Conservation (phyloP, 1,140 invertebrate genomes). For the Brachionus rubens region DNA sequence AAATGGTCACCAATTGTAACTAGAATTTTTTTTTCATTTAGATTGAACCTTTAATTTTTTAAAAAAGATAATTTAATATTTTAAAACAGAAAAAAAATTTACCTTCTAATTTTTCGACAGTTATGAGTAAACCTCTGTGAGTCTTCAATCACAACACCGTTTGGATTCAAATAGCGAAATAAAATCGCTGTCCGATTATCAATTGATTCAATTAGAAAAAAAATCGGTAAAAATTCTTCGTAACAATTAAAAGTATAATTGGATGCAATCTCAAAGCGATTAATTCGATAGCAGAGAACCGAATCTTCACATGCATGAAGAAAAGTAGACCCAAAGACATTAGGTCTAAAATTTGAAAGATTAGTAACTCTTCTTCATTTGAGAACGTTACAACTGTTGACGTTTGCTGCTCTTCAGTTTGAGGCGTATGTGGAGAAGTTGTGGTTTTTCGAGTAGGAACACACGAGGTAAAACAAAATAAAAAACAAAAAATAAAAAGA, state of each 20-base stretch:
- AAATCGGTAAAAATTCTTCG: slow-evolving; percentile 4
- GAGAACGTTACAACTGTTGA: not conserved
- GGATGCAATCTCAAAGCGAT: not conserved
- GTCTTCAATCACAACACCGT: not conserved
- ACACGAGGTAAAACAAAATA: not conserved
- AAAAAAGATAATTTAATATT: not conserved
- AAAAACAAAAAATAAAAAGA: not conserved
- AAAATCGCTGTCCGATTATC: slow-evolving; percentile 7
- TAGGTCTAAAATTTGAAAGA: not conserved
- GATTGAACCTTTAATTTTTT: slow-evolving; percentile 14
- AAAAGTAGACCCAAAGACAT: not conserved
- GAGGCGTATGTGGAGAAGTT: not conserved
- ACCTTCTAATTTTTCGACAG: slow-evolving; percentile 15
- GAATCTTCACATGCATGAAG: too few species aligned
- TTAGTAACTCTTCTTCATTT: slow-evolving; percentile 8
- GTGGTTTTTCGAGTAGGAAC: not conserved
- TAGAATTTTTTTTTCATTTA: slow-evolving; percentile 32
- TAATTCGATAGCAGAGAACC: not conserved
- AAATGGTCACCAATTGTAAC: slow-evolving; percentile 26
- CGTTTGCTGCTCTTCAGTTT: not conserved
- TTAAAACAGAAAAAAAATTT: not conserved
- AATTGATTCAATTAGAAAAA: slow-evolving; percentile 9
- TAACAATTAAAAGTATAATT: slow-evolving; percentile 24
- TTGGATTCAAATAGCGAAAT: slow-evolving; percentile 3
- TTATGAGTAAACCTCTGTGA: slow-evolving; percentile 5